These are phyloP conservation scores for Silurus asotus DNA, from an alignment of 2,113 vertebrate genomes.

Conservation along the genomic window DNA sequence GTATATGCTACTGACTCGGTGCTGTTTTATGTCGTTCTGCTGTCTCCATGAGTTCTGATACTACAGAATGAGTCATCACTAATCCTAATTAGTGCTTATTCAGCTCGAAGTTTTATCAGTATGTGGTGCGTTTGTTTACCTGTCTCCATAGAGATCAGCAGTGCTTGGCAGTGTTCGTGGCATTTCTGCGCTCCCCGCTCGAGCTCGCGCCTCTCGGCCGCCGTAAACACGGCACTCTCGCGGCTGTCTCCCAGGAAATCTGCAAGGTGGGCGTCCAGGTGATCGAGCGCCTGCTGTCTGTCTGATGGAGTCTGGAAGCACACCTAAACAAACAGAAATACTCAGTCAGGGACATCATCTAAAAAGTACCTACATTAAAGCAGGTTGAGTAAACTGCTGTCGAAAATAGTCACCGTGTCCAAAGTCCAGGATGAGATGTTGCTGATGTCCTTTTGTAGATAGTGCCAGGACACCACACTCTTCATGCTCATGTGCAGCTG, in stretches of 20 bases:
- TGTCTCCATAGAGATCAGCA: conserved; percentile 87
- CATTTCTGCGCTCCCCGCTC: conserved; percentile 84
- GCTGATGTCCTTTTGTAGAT: conserved; percentile 86
- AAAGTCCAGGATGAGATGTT: conserved; percentile 85
- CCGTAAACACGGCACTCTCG: conserved; percentile 85
- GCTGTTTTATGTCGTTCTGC: no score
- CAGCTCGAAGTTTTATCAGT: not conserved
- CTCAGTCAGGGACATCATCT: not conserved
- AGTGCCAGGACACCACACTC: conserved; percentile 95
- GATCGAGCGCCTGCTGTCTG: conserved; percentile 81
- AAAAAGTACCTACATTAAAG: not conserved
- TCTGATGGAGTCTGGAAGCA: conserved; percentile 78
- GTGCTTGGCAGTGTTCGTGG: conserved; percentile 81
- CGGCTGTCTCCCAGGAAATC: conserved; percentile 91
- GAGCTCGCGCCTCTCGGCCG: conserved; percentile 78
- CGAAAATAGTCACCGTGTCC: conserved; percentile 78
- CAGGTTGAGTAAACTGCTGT: not conserved
- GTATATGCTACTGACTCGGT: no score
- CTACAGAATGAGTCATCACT: not conserved
- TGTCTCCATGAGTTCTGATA: not conserved
- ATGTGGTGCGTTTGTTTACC: conserved; percentile 67
- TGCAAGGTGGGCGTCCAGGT: conserved; percentile 81
- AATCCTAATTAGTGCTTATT: not conserved
- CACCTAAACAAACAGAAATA: conserved; percentile 70
- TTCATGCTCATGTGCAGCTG: conserved; percentile 96